Evolutionary conservation across 2,888 invertebrate genomes (phyloP).

Genomic region (Cephus pulcher): DNA sequence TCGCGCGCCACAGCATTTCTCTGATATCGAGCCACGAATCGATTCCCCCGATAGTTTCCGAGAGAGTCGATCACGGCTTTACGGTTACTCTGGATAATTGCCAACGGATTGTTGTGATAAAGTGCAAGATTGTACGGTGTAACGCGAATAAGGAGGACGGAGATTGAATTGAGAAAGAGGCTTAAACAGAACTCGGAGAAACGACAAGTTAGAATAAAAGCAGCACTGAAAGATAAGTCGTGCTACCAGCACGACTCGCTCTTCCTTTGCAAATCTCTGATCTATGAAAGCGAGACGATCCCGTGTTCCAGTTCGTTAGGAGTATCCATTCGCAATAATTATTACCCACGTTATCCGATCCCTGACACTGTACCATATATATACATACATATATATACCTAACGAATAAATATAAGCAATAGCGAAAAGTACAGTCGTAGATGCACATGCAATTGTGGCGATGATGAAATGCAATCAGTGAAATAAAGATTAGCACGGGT

Average conservation of each 20-base stretch:
- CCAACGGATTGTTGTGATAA: neutral
- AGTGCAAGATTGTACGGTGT: neutral
- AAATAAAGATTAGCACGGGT: neutral
- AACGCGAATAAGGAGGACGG: neutral
- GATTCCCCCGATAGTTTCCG: neutral
- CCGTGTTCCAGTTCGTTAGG: conserved; percentile 33
- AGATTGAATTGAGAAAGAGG: neutral
- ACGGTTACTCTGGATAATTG: neutral
- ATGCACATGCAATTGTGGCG: neutral
- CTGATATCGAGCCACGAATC: neutral
- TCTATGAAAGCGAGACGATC: conserved; percentile 23
- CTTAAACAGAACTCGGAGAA: neutral
- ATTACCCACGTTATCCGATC: conserved; percentile 29
- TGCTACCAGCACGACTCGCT: conserved; percentile 11
- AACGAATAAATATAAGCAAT: neutral
- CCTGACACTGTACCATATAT: neutral
- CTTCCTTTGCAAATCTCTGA: conserved; percentile 22
- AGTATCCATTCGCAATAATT: conserved; percentile 40
- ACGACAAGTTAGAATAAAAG: neutral
- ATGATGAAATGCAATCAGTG: neutral
- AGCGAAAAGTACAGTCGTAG: neutral
- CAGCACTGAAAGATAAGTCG: neutral
- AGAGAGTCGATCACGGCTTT: neutral
- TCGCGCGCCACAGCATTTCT: neutral
- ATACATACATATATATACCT: neutral